phyloP scores from a whole-genome alignment of 1,140 invertebrate species.

The Adelges cooleyi region DNA sequence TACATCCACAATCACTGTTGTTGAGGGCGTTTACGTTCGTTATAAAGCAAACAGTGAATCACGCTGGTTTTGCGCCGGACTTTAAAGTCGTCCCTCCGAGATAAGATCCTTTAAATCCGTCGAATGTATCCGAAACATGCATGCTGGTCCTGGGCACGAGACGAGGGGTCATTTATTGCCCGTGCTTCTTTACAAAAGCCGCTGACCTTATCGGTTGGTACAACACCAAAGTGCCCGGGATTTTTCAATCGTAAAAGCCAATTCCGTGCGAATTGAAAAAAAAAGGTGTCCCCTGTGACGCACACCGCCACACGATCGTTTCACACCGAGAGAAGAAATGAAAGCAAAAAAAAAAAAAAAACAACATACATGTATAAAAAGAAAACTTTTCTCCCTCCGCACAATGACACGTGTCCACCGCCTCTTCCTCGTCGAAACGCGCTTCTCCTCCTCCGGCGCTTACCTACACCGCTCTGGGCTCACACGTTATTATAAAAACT shows the following conservation, averaged over 20 bases:
- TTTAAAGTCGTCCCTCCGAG: conserved; percentile 25
- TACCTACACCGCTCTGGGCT: too few species aligned
- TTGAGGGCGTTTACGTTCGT: too few species aligned
- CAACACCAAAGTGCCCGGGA: not conserved
- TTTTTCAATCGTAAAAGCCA: conserved; percentile 24
- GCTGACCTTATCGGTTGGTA: conserved; percentile 25
- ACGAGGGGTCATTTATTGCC: conserved; percentile 28
- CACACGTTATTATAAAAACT: too few species aligned
- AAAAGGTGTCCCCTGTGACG: conserved; percentile 24
- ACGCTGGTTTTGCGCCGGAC: conserved; percentile 6
- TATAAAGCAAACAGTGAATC: conserved; percentile 16
- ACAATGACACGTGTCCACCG: conserved; percentile 14
- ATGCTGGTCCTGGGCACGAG: not conserved
- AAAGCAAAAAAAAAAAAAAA: too few species aligned
- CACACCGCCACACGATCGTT: not conserved
- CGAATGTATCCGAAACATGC: conserved; percentile 5
- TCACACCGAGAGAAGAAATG: not conserved
- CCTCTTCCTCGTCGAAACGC: not conserved
- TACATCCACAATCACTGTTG: too few species aligned
- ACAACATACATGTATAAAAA: too few species aligned
- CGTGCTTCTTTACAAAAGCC: conserved; percentile 24
- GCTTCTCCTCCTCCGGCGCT: too few species aligned
- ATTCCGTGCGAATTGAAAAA: conserved; percentile 20
- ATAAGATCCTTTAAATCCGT: conserved; percentile 21
- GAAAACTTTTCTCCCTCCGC: conserved; percentile 5